These are phyloP conservation scores for Hipposideros armiger DNA, from an alignment of 2,113 vertebrate genomes.

Conservation along the genomic window DNA sequence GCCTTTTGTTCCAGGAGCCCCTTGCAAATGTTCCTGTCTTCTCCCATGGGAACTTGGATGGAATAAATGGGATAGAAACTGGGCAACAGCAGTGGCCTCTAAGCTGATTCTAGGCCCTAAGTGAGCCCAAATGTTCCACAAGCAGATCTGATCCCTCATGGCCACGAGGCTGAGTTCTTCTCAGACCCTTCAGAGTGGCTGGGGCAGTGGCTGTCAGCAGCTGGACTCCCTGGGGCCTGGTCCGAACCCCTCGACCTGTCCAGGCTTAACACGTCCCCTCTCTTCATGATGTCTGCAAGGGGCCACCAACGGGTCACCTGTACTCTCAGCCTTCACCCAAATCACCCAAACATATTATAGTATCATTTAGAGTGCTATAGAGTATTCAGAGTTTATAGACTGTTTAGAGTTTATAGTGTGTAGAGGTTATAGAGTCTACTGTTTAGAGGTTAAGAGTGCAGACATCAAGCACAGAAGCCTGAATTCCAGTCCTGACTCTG, in stretches of 20 bases:
- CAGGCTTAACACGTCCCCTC: neutral
- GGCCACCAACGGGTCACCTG: neutral
- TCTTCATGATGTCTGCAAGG: neutral
- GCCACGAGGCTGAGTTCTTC: neutral
- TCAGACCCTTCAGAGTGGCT: neutral
- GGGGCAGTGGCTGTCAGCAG: neutral
- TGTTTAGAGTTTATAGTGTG: neutral
- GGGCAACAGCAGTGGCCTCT: neutral
- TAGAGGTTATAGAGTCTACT: neutral
- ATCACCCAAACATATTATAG: neutral
- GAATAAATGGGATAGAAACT: neutral
- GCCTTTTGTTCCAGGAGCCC: neutral
- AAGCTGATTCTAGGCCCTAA: neutral
- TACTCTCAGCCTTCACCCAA: neutral
- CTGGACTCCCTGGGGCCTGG: neutral
- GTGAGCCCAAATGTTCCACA: neutral
- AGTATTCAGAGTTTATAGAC: neutral
- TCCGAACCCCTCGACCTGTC: neutral
- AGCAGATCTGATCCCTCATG: neutral
- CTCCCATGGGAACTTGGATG: neutral
- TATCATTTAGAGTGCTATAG: neutral
- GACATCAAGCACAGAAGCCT: neutral
- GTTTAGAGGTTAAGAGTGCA: neutral
- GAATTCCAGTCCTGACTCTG: neutral
- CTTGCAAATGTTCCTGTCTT: neutral